These are phyloP conservation scores for Piliocolobus tephrosceles DNA, from an alignment of 2,113 vertebrate species.

Conservation along the genomic window DNA sequence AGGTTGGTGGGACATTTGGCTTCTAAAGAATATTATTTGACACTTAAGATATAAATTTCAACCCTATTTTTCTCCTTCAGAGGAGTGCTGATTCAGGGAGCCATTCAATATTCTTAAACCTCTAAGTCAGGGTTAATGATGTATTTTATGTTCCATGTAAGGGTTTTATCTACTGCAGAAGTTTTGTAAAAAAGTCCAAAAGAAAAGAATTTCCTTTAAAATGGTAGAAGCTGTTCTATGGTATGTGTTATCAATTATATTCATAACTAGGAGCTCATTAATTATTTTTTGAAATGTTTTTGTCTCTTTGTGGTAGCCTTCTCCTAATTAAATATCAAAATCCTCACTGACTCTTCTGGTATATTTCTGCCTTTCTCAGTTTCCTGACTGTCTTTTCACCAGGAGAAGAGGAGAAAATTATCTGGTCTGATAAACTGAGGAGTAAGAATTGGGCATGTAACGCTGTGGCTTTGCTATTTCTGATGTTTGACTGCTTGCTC, in stretches of 20 bases:
- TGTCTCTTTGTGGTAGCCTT: neutral
- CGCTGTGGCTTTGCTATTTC: neutral
- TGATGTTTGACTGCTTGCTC: neutral
- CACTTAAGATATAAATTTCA: slow-evolving; percentile 32
- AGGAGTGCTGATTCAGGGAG: neutral
- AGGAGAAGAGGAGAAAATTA: neutral
- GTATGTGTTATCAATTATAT: slow-evolving; percentile 1
- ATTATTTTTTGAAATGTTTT: neutral
- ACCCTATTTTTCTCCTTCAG: neutral
- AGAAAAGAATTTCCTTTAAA: neutral
- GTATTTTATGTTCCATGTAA: slow-evolving; percentile 29
- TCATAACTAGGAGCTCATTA: neutral
- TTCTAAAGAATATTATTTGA: slow-evolving; percentile 33
- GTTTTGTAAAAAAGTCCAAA: neutral
- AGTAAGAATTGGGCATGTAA: neutral
- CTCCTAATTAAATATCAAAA: neutral
- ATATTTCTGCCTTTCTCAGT: neutral
- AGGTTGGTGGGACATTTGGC: neutral
- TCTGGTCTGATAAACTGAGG: neutral
- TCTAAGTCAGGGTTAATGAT: slow-evolving; percentile 25
- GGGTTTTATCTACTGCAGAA: neutral
- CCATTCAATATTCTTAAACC: slow-evolving; percentile 2
- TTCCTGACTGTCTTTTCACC: neutral
- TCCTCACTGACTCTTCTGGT: neutral
- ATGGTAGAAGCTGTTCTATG: neutral